These are phyloP conservation scores for Calliopsis andreniformis DNA, from an alignment of 1,140 invertebrate species.

Conservation along the genomic window DNA sequence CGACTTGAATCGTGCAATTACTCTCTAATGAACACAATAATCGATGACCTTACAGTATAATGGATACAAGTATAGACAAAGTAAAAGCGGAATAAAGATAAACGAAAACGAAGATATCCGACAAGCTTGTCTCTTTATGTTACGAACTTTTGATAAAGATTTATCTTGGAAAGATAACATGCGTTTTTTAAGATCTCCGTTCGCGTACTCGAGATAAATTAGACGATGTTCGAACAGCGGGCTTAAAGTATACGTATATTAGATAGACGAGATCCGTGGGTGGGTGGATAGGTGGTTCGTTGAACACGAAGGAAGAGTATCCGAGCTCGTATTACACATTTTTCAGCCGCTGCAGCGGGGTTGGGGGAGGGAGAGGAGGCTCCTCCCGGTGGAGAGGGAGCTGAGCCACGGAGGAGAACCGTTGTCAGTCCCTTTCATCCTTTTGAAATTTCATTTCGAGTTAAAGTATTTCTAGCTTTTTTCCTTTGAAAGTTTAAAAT, in stretches of 20 bases:
- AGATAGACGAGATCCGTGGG: background rate
- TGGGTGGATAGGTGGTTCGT: background rate
- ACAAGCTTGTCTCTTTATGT: no score
- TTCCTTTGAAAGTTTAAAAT: conserved; percentile 73
- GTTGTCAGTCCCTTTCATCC: conserved; percentile 40
- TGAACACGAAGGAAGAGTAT: conserved; percentile 31
- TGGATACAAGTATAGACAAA: background rate
- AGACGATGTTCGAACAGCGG: background rate
- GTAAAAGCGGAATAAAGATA: background rate
- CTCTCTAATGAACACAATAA: background rate
- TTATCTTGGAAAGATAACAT: no score
- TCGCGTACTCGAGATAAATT: background rate
- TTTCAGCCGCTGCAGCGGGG: conserved; percentile 40
- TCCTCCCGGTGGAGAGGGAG: background rate
- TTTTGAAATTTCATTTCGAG: conserved; percentile 75
- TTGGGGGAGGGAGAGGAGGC: conserved; percentile 14
- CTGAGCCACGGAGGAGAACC: background rate
- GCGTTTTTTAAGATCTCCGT: background rate
- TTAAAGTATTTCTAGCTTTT: conserved; percentile 73
- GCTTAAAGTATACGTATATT: background rate
- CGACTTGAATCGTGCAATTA: background rate
- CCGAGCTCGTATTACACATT: conserved; percentile 64
- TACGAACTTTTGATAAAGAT: no score
- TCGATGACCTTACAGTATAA: background rate
- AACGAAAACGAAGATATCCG: no score